Base-by-base conservation (phyloP, 2,113 vertebrate genomes). In the Mobula hypostoma region DNA sequence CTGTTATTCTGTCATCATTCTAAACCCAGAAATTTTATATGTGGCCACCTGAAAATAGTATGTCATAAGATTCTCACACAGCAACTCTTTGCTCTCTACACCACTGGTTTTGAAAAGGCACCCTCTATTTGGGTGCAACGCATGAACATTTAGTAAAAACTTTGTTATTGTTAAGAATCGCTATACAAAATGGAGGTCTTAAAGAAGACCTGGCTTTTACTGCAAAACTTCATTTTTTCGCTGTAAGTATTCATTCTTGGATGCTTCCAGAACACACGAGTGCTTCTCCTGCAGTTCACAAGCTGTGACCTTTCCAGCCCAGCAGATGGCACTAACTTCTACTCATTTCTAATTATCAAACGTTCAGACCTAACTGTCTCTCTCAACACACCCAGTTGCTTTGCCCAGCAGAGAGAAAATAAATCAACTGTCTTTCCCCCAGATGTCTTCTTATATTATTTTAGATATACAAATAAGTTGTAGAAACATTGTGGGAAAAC, bases 301-400 rank as follows among this genome's bases (percentile, higher is more conserved):
- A 17, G 12, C 58, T 87, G 56, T 88, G 61, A 7, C 12, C 32
- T 63, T 61, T 88, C 14, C 29, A 32, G 15, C 5, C 85, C 85
- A 66, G 29, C 61, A 90, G 85, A 68, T 90, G 85, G 85, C 85
- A 66, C 32, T 68, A 90, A 63, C 85, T n/a, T 15, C n/a, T 90
- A 90, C 63, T 87, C 5, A 1, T 90, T 66, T 19, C 29, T 66
- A 66, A 5, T 6, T 32, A 32, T 63, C 85, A 15, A 87, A 87
- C 27, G 14, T 66, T 32, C 6, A 11, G 7, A 15, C 77, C 40
- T 40, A 29, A 58, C 56, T 8, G 24, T 5, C 61, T 90, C 85
- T 19, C 85, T 19, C 15, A 1, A 66, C 7, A 5, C 29, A n/a
- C 61, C 6, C 11, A 63, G 29, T 19, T 29, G 32, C 12, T 32